Base-by-base conservation (phyloP, 2,797 vertebrate genomes). In the Ciconia nigra region DNA sequence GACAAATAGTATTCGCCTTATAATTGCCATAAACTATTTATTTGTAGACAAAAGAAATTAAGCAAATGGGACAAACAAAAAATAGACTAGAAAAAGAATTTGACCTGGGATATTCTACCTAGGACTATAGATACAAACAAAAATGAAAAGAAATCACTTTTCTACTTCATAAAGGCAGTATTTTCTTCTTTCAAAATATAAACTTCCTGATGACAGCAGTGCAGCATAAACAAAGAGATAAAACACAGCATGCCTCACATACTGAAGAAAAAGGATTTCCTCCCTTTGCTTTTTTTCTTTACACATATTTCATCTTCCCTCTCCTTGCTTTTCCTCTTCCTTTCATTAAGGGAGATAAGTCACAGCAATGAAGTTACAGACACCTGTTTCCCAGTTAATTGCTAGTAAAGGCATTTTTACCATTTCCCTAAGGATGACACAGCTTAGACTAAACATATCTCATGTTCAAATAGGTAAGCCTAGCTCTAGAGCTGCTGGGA, bases 371-470 rank as follows among this genome's bases (percentile, higher is more conserved):
- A 89, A 90, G 83, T 69, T 70, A 61, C 26, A 87, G 72, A 82
- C 80, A 95, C 59, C 86, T 89, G 89, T 82, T 94, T 89, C 63
- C 58, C 71, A 78, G 44, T 78, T 96, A 97, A 95, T 91, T 91
- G 89, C 63, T 42, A 29, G 76, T 79, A 86, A 92, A 96, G 41
- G 31, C 20, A n/a, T 49, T 96, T 95, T 78, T 63, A 83, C 25
- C 11, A 26, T 83, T 91, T 96, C 84, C 93, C 93, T 47, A 76
- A 83, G 79, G 82, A 52, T 49, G 51, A 39, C 29, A 26, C 21
- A 59, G 58, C 59, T 92, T 4, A 4, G 49, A 65, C 22, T 88
- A 52, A 96, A 94, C 81, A 81, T 37, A 77, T 66, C 82, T 93
- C 63, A 62, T 1, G 8, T 77, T 93, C 59, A 66, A 47, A 93